Evolutionary conservation across 2,113 vertebrate species (phyloP).

Genomic region (Uria aalge): DNA sequence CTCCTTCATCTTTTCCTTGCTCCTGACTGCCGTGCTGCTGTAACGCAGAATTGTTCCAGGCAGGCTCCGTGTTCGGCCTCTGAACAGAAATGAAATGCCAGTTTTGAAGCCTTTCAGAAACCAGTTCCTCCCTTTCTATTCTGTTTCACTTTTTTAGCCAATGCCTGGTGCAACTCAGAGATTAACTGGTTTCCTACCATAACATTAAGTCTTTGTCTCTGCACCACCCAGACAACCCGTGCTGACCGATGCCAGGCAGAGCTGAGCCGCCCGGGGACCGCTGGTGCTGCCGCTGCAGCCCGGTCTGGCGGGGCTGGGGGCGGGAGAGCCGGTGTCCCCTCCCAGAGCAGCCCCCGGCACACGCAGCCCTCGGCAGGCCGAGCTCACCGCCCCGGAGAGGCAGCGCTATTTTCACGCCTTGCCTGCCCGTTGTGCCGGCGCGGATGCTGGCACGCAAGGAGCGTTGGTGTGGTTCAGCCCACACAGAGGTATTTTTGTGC

Average conservation of each 20-base stretch:
- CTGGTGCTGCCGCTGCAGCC: neutral
- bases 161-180: neutral
- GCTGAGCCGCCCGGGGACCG: neutral
- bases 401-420: neutral
- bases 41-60: neutral
- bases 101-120: neutral
- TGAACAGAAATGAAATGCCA: neutral
- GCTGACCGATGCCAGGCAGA: neutral
- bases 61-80: neutral
- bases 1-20: neutral
- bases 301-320: neutral
- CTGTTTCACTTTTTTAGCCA: neutral
- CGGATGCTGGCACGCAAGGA: neutral
- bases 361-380: rapidly evolving
- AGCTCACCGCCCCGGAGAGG: neutral
- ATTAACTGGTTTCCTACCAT: neutral
- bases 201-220: neutral
- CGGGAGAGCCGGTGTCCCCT: rapidly evolving
- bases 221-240: neutral
- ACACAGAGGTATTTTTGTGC: neutral
- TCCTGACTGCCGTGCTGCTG: neutral
- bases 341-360: neutral
- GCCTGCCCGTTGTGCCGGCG: neutral
- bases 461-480: neutral
- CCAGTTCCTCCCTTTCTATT: neutral